Evolutionary conservation across 2,888 invertebrate genomes (phyloP), one percentile per base, ranked within the genome.

Genomic region (Drosophila testacea): DNA sequence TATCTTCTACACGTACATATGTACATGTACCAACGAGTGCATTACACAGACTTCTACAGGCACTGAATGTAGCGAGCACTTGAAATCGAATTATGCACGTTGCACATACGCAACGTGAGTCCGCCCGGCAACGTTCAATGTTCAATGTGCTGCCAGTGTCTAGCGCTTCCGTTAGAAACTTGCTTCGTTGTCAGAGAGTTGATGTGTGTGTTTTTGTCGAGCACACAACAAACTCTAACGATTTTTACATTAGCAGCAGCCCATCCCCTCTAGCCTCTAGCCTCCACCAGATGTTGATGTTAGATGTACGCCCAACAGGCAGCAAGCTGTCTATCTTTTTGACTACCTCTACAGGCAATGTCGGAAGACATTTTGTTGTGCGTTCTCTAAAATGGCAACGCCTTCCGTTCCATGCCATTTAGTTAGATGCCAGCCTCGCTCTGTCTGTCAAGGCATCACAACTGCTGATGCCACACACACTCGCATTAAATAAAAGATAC

Each of bases 61-160:
- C 9, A 22, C 16, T 4, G 34, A n/a, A 10, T 41, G 47, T 13
- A 16, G 41, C 13, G 39, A n/a, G 46, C 69, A 74, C 73, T 75
- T 69, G 32, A 69, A 85, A 86, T 85, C 82, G 82, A 81, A 88
- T 88, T 85, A 85, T 85, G 81, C 77, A 77, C 76, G 72, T 71
- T 81, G 75, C 88, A 79, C 79, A 75, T 73, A 69, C 73, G 76
- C 77, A 73, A 73, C 73, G 73, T 66, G 52, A 54, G 76, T 62
- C 73, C 11, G 76, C 62, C 73, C 11, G n/a, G 34, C 27, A 27
- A 55, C 42, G 42, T 42, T 55, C 66, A 60, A 38, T 55, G 67
- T 44, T 55, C 48, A 57, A 48, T 46, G 32, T 6, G 66, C 42
- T 60, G 59, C 32, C 75, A 39, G 65, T 61, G 69, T 51, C 66